Evolutionary conservation across 2,113 vertebrate genomes (phyloP).

Genomic region (Anguilla japonica): DNA sequence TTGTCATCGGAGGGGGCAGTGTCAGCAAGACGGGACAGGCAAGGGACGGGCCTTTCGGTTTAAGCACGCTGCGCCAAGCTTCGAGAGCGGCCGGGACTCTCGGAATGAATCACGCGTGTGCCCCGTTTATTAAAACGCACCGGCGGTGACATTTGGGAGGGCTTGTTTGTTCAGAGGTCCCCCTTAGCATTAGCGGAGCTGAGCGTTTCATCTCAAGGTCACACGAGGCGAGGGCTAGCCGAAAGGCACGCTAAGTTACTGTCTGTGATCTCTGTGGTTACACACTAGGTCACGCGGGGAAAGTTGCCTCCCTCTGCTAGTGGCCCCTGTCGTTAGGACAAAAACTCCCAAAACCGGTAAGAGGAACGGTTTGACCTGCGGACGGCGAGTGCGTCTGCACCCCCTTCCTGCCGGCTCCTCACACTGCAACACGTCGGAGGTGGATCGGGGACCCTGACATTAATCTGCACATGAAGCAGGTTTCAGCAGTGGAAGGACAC

Average conservation of each 20-base stretch:
- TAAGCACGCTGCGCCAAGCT: background rate
- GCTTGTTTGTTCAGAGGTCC: background rate
- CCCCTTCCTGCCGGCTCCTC: background rate
- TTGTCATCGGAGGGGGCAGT: conserved; percentile 75
- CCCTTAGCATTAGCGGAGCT: background rate
- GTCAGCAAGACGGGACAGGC: conserved; percentile 64
- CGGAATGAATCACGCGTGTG: conserved; percentile 4
- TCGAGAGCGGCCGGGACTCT: conserved; percentile 10
- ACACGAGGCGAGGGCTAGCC: background rate
- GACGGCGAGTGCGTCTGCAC: background rate
- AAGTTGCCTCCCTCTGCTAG: background rate
- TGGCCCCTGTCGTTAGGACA: background rate
- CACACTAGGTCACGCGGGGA: background rate
- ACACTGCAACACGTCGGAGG: background rate
- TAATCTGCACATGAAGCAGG: background rate
- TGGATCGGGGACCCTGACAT: background rate
- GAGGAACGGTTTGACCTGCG: conserved; percentile 8
- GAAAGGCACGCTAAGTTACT: background rate
- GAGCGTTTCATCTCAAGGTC: background rate
- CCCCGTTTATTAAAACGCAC: background rate
- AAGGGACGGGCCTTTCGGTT: conserved; percentile 31
- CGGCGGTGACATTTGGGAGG: background rate
- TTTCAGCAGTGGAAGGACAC: background rate
- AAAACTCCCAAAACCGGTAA: background rate
- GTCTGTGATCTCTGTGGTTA: background rate